Evolutionary conservation across 2,113 vertebrate genomes (phyloP).

Genomic region (Seriola quinqueradiata): DNA sequence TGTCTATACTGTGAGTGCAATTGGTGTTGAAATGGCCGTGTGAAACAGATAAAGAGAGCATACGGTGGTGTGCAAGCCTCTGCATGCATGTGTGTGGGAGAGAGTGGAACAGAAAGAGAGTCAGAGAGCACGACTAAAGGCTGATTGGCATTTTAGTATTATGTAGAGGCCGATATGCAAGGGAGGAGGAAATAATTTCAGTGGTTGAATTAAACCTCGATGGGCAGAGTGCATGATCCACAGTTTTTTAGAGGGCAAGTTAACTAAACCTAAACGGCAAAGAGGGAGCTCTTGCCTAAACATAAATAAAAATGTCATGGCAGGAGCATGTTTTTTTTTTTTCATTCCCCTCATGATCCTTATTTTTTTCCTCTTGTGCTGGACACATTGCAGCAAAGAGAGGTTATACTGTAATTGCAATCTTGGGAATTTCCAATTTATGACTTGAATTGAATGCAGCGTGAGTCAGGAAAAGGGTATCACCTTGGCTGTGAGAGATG

Average conservation of each 20-base stretch:
- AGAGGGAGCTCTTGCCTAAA: slow-evolving; percentile 11
- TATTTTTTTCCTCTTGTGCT: neutral
- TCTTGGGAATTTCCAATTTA: slow-evolving; percentile 55
- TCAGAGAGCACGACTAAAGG: slow-evolving; percentile 48
- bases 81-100: slow-evolving; percentile 31
- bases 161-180: slow-evolving; percentile 51
- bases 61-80: slow-evolving; percentile 11
- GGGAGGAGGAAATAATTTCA: slow-evolving; percentile 55
- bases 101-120: slow-evolving; percentile 31
- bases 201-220: slow-evolving; percentile 58
- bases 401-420: slow-evolving; percentile 50
- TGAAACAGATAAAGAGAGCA: slow-evolving; percentile 22
- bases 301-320: slow-evolving; percentile 42
- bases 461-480: neutral
- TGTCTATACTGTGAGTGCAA: slow-evolving; percentile 18
- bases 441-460: slow-evolving; percentile 45
- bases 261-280: slow-evolving; percentile 44
- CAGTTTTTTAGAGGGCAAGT: slow-evolving; percentile 32
- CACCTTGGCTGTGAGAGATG: slow-evolving; percentile 14
- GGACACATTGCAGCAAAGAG: slow-evolving; percentile 48
- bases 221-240: slow-evolving; percentile 32
- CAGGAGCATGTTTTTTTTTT: slow-evolving; percentile 13
- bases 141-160: slow-evolving; percentile 65
- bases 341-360: slow-evolving; percentile 11
- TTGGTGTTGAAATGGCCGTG: slow-evolving; percentile 24